phyloP scores from a whole-genome alignment of 1,140 invertebrate species.

The Megathymus violae region DNA sequence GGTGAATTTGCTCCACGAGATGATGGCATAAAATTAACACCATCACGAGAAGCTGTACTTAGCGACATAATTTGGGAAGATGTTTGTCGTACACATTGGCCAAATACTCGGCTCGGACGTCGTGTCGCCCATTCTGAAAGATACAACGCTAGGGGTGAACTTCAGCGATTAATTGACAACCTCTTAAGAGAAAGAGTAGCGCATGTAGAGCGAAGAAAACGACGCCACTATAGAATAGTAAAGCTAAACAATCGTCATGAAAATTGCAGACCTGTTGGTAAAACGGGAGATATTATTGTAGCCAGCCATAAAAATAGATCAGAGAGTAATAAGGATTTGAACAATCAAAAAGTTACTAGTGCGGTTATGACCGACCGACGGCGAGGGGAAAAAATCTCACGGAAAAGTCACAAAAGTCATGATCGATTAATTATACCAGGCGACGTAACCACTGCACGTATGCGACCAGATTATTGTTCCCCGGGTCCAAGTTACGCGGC shows the following conservation, averaged over 20 bases:
- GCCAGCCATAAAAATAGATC: constrained; percentile 70
- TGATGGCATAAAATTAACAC: constrained; percentile 77
- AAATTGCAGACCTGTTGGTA: constrained; percentile 67
- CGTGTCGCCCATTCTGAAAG: constrained; percentile 59
- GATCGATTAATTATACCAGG: constrained; percentile 50
- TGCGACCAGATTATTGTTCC: constrained; percentile 50
- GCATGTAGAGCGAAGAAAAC: constrained; percentile 68
- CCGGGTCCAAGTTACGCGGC: constrained; percentile 62
- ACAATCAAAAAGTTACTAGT: constrained; percentile 51
- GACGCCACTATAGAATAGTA: constrained; percentile 74
- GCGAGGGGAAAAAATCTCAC: constrained; percentile 39
- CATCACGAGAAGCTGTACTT: constrained; percentile 75
- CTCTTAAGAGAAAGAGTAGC: constrained; percentile 71
- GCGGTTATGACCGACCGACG: constrained; percentile 42
- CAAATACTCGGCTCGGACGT: constrained; percentile 65
- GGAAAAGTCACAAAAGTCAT: constrained; percentile 51
- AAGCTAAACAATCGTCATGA: constrained; percentile 75
- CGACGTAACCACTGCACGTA: constrained; percentile 32
- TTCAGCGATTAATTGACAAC: constrained; percentile 74
- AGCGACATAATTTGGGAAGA: constrained; percentile 81
- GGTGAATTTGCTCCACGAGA: constrained; percentile 76
- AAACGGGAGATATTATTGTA: constrained; percentile 77
- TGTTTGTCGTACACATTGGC: constrained; percentile 79
- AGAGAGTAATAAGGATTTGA: constrained; percentile 45
- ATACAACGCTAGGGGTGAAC: constrained; percentile 59